Evolutionary conservation across 2,888 invertebrate species (phyloP), one percentile per base, ranked within the genome.

Genomic region (Ephialtes manifestator): DNA sequence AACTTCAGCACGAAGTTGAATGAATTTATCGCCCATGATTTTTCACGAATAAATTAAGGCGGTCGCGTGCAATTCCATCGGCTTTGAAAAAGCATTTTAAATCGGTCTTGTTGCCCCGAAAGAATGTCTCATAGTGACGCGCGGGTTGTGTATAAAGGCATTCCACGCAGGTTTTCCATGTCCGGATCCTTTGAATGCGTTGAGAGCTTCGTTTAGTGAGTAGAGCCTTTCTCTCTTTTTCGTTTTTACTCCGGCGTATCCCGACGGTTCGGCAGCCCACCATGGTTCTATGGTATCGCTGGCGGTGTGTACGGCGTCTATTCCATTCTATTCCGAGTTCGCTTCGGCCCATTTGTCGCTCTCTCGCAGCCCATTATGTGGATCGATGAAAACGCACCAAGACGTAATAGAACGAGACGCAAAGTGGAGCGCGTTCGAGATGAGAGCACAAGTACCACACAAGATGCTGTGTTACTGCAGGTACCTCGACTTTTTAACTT

Each of bases 101-200:
- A 87, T 86, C 83, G 83, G 76, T 76, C 60, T 67, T 68, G 79
- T 84, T 91, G 91, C 90, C 89, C 88, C 89, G 90, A 92, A 93
- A 92, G 93, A 93, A 93, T 85, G 76, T 93, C 91, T 92, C 92
- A 93, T 93, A 93, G 92, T 92, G 92, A 92, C 89, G 91, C 90
- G 65, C 75, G 72, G 60, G 79, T 90, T 88, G 71, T 90, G 89
- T 89, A 93, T 92, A 93, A 93, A 93, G 90, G 92, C 90, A 93
- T 93, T 93, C 93, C 93, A 88, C 89, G 51, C 85, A 68, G 76
- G 82, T 83, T 85, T 80, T 82, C 82, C 63, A 63, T 63, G 63
- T 65, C 65, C 76, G 65, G 60, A 51, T 67, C 76, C 67, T 65
- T 65, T 46, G 68, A 48, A 65, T 76, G 55, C 71, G 80, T 51